Conservation (phyloP, 2,888 invertebrate genomes). For the Hartigia nigra region DNA sequence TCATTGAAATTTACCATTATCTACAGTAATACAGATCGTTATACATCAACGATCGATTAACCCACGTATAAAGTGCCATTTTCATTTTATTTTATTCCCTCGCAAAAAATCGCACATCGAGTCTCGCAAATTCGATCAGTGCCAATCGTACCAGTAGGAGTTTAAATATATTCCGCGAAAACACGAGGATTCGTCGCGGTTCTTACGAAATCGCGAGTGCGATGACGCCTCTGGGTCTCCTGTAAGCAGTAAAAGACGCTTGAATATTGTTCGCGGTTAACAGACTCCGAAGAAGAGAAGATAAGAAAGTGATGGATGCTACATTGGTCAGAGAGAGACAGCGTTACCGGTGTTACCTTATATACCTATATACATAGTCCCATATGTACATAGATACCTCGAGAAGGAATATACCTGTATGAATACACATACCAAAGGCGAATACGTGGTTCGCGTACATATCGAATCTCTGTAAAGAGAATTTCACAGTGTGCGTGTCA, state of each 20-base stretch:
- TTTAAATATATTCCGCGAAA: not conserved
- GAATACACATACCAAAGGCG: not conserved
- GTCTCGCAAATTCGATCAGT: not conserved
- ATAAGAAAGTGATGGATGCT: not conserved
- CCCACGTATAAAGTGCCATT: not conserved
- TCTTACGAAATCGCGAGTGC: not conserved
- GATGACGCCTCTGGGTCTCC: not conserved
- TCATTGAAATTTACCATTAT: not conserved
- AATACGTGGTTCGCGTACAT: conserved; percentile 18
- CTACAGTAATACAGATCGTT: not conserved
- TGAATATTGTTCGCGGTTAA: not conserved
- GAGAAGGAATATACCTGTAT: not conserved
- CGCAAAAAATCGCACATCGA: not conserved
- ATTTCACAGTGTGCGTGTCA: conserved; percentile 46
- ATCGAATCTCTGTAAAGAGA: conserved; percentile 21
- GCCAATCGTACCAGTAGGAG: not conserved
- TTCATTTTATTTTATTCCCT: not conserved
- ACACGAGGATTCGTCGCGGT: not conserved
- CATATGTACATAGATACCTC: not conserved
- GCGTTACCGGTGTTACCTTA: not conserved
- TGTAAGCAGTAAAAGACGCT: not conserved
- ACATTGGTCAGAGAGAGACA: not conserved
- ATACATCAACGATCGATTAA: not conserved
- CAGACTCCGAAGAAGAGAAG: not conserved
- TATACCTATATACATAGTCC: not conserved